Evolutionary conservation across 2,888 invertebrate genomes (phyloP).

Genomic region (Phengaris alcon): DNA sequence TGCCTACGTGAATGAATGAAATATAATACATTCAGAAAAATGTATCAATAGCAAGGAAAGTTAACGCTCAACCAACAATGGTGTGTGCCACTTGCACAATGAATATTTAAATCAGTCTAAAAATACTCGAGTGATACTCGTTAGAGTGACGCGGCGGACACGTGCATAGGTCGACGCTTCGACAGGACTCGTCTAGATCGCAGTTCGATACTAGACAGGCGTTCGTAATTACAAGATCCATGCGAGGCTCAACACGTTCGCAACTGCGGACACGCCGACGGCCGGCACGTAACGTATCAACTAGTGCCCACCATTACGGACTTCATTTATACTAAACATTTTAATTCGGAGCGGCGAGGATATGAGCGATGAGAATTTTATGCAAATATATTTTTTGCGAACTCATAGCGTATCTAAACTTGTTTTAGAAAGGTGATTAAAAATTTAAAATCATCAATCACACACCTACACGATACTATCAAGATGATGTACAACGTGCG

Average conservation of each 20-base stretch:
- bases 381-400: not conserved
- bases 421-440: not conserved
- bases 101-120: conserved; percentile 25
- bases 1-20: conserved; percentile 3
- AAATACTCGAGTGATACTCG: conserved; percentile 16
- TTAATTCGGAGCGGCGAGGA: conserved; percentile 10
- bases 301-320: conserved; percentile 18
- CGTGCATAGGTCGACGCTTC: conserved; percentile 31
- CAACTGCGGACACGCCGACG: conserved; percentile 49
- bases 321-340: conserved; percentile 21
- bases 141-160: conserved; percentile 15
- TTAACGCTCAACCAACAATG: conserved; percentile 14
- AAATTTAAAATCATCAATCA: conserved; percentile 23
- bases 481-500: conserved; percentile 16
- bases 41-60: conserved; percentile 11
- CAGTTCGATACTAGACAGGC: conserved; percentile 54
- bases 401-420: not conserved
- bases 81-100: conserved; percentile 9
- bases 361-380: not conserved
- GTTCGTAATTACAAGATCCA: conserved; percentile 72
- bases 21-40: conserved; percentile 14
- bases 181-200: conserved; percentile 37
- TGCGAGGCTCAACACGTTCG: conserved; percentile 52
- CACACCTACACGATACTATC: conserved; percentile 12
- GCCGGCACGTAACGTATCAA: conserved; percentile 33